Base-by-base conservation (phyloP, 2,888 invertebrate species). In the Hyles lineata region DNA sequence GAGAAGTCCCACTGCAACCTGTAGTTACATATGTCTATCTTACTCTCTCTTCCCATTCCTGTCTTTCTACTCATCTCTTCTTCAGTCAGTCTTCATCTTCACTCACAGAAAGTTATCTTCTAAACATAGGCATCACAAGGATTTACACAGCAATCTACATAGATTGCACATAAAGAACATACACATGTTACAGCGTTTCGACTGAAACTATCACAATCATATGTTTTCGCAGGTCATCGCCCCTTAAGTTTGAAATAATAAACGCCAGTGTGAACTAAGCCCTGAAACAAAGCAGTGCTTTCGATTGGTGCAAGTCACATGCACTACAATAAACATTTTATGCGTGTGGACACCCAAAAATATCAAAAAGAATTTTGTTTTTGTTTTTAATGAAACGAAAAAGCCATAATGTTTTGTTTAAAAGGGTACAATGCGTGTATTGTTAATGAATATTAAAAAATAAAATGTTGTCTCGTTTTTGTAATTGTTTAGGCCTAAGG, bases 261-360 rank as follows among this genome's bases (percentile, higher is more conserved):
- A 63, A 15, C n/a, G 21, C 35, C 43, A 43, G 43, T 63, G 63
- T 63, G 43, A 35, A 63, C 43, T 21, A 21, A 2, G 15, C n/a
- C 43, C 21, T n/a, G 5, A 55, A 55, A 55, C 43, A 63, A 35
- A 63, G 35, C 62, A 29, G 32, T n/a, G 62, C 29, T 8, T 63
- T 23, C 25, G 60, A 60, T 63, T 32, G 35, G 63, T 11, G n/a
- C 35, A 35, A 35, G 15, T 43, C n/a, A 43, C 21, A 63, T 63
- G 63, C 21, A 43, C 63, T 63, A 43, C 63, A 43, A 35, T 63
- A 43, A 63, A 63, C 43, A n/a, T 63, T 63, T 43, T 63, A 63
- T 63, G 63, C 35, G 35, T 43, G 63, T 55, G 55, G 17, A 55
- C n/a, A 55, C 35, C 19, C 25, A 25, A 23, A 25, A 60, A 60